A percentile compares a stretch with the other conserved stretches of the same genome.
Evolutionary conservation across 2,797 vertebrate genomes (phyloP).

Genomic region (Cossypha heuglini): DNA sequence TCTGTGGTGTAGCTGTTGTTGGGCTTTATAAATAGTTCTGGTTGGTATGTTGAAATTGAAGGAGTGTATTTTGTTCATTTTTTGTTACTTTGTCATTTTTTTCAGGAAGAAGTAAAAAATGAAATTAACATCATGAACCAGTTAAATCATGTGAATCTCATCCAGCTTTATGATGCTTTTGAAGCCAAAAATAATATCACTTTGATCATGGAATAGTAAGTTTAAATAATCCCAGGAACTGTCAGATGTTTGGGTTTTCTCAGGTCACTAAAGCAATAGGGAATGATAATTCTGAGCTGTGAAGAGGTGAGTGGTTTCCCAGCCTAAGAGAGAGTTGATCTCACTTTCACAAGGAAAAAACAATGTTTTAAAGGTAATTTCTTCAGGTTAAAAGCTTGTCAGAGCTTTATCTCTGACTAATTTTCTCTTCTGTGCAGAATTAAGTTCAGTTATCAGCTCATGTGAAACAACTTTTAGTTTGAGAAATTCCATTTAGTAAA

Average conservation of each 20-base stretch:
- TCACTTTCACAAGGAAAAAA: not conserved
- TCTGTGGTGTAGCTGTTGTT: not conserved
- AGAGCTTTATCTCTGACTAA: not conserved
- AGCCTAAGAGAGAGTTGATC: not conserved
- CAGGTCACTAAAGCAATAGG: not conserved
- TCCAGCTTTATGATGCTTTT: constrained; percentile 89
- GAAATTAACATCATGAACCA: constrained; percentile 90
- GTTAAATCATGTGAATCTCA: constrained; percentile 85
- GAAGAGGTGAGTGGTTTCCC: not conserved
- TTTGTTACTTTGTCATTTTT: not conserved
- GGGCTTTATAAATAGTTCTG: not conserved
- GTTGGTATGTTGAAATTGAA: not conserved
- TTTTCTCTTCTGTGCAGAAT: not conserved
- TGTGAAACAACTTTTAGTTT: not conserved
- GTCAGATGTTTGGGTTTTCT: not conserved
- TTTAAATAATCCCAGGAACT: not conserved
- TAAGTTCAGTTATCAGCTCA: not conserved
- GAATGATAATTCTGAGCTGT: not conserved
- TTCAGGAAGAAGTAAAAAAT: constrained; percentile 88
- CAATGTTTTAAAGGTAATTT: not conserved
- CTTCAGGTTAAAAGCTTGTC: not conserved
- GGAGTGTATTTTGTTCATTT: not conserved
- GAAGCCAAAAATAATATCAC: constrained; percentile 84
- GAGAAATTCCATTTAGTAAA: not conserved
- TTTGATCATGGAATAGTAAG: constrained; percentile 89